These are phyloP conservation scores for Listronotus oregonensis DNA, from an alignment of 1,140 invertebrate species.

Conservation along the genomic window DNA sequence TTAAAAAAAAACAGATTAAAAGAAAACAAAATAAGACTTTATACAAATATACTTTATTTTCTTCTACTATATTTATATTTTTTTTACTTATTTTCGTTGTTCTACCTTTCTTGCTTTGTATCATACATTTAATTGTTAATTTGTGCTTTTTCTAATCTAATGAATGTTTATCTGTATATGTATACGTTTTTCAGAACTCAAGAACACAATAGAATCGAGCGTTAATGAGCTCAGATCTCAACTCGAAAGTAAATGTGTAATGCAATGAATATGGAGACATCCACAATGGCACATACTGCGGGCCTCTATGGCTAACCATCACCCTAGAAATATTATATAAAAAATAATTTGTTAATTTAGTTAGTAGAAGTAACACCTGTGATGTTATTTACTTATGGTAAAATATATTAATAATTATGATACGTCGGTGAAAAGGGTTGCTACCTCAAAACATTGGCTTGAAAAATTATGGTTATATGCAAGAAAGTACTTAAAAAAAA, in stretches of 20 bases:
- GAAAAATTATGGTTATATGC: too few relatives aligned
- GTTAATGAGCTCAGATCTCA: constrained; percentile 92
- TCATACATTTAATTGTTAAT: background rate
- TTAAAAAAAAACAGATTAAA: too few relatives aligned
- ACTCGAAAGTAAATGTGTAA: constrained; percentile 91
- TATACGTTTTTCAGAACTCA: constrained; percentile 73
- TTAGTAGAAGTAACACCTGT: constrained; percentile 43
- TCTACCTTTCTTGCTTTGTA: background rate
- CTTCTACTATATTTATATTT: too few relatives aligned
- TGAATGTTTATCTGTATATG: constrained; percentile 38
- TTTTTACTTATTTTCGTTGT: background rate
- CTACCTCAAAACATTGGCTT: background rate
- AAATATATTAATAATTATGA: constrained; percentile 20
- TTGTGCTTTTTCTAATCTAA: background rate
- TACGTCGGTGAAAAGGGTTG: constrained; percentile 23
- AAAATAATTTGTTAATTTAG: constrained; percentile 43
- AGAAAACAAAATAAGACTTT: too few relatives aligned
- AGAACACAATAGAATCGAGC: constrained; percentile 93
- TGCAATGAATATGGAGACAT: constrained; percentile 71
- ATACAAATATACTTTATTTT: too few relatives aligned
- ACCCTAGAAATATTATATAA: constrained; percentile 20
- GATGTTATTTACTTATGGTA: constrained; percentile 42
- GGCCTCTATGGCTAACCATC: constrained; percentile 38
- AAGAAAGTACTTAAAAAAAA: too few relatives aligned
- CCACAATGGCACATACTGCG: constrained; percentile 49